phyloP scores from a whole-genome alignment of 2,888 invertebrate species.

The Conistra vaccinii region DNA sequence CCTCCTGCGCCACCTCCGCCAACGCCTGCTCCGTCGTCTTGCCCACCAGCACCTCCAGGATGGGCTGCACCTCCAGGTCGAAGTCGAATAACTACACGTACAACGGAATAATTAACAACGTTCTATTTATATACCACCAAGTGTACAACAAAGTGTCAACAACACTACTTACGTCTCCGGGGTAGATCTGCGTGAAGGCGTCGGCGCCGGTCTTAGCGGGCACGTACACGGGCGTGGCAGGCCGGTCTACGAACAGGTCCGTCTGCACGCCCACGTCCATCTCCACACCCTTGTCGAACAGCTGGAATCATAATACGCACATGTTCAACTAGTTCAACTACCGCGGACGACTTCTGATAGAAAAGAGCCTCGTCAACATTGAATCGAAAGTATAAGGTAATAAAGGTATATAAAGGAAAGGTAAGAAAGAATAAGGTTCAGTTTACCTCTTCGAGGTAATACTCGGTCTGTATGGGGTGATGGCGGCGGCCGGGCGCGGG shows the following conservation, averaged over 20 bases:
- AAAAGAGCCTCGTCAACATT: not conserved
- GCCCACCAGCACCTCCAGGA: conserved; percentile 96
- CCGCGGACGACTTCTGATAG: not conserved
- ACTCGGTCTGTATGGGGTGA: conserved; percentile 97
- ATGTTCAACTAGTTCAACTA: not conserved
- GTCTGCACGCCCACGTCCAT: conserved; percentile 96
- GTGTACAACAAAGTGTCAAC: not conserved
- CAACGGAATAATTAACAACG: not conserved
- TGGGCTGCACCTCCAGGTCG: conserved; percentile 97
- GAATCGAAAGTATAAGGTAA: not conserved
- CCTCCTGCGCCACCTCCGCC: conserved; percentile 97
- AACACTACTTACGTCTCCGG: conserved; percentile 93
- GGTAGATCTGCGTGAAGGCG: conserved; percentile 96
- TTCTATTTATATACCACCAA: not conserved
- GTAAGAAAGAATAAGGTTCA: too few species aligned
- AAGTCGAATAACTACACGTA: conserved; percentile 95
- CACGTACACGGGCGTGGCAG: conserved; percentile 94
- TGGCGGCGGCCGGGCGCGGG: conserved; percentile 96
- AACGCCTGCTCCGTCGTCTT: conserved; percentile 97
- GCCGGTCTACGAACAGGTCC: conserved; percentile 96
- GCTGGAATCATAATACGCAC: conserved; percentile 76
- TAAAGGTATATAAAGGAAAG: too few species aligned
- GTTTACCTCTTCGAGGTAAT: conserved; percentile 95
- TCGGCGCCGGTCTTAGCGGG: conserved; percentile 96
- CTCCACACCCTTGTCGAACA: conserved; percentile 94